These are phyloP conservation scores for Zygaena filipendulae DNA, from an alignment of 2,888 invertebrate genomes.

Conservation along the genomic window DNA sequence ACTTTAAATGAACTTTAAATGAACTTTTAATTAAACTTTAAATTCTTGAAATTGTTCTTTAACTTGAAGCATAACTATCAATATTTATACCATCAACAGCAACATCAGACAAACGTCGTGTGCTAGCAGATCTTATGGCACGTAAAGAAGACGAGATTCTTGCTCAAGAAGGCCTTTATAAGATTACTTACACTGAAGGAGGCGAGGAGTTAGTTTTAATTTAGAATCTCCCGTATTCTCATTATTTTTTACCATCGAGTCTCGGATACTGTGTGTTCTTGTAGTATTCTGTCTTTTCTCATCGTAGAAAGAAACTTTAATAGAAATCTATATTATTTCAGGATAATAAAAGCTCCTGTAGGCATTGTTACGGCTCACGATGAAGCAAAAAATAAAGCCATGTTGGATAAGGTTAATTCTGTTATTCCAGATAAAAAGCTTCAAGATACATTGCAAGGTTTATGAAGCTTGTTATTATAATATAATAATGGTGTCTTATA, in stretches of 20 bases:
- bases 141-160: conserved; percentile 28
- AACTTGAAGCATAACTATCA: too few species aligned
- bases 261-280: neutral
- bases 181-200: conserved; percentile 33
- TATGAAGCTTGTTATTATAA: neutral
- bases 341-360: conserved; percentile 30
- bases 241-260: neutral
- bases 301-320: neutral
- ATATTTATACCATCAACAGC: too few species aligned
- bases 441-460: conserved; percentile 29
- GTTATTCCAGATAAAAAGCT: conserved; percentile 35
- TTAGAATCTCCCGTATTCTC: neutral
- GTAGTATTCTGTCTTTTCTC: neutral
- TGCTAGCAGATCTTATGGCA: conserved; percentile 36
- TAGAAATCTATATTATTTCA: conserved; percentile 17
- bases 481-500: neutral
- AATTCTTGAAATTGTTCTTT: too few species aligned
- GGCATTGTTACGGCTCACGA: conserved; percentile 24
- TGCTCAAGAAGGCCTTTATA: conserved; percentile 29
- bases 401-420: conserved; percentile 23
- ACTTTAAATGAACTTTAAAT: too few species aligned
- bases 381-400: conserved; percentile 20
- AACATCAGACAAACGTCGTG: conserved; percentile 28
- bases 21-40: too few species aligned
- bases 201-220: conserved; percentile 43